Base-by-base conservation (phyloP, 2,113 vertebrate genomes). In the Calypte anna region DNA sequence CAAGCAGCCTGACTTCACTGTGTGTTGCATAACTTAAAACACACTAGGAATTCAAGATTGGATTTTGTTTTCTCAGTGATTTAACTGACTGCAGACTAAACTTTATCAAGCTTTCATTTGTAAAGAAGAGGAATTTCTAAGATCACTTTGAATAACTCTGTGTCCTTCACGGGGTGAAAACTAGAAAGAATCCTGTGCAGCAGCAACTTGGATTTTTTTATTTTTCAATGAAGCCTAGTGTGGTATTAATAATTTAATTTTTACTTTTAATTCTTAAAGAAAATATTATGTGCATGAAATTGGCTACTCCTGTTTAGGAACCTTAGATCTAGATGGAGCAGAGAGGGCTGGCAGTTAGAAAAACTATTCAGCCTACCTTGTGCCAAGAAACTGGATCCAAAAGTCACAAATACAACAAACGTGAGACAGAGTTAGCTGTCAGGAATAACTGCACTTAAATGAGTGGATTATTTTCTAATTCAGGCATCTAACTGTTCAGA, bases 161-260 rank as follows among this genome's bases (percentile, higher is more conserved):
- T 43, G 83, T 69, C 78, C 46, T 87, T 94, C 93, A 92, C 90
- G 96, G 31, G 54, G 17, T 46, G 31, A 97, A 93, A 95, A 87
- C 53, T 90, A 96, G 90, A 97, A 97, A 96, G 90, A 97, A 96
- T 95, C 89, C 88, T 83, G 88, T 88, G 76, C 59, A 91, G 93
- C 95, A 98, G 91, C 72, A 96, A 84, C 79, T 88, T 67, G 63
- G 38, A 75, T 92, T 95, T 40, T 40, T 40, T 40, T 40, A 40
- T 40, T 40, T 40, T 40, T 40, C 11, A 40, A 50, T 46, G 59
- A 82, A 95, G 68, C 61, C 36, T 85, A 78, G 84, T 73, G 92
- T 75, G 86, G 85, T 55, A 94, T 55, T 75, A 79, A 64, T 66
- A 2, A 80, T 90, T 74, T 80, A 9, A 63, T 38, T 93, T 88